Conservation (phyloP, 2,888 invertebrate genomes). For the Microctonus brassicae region DNA sequence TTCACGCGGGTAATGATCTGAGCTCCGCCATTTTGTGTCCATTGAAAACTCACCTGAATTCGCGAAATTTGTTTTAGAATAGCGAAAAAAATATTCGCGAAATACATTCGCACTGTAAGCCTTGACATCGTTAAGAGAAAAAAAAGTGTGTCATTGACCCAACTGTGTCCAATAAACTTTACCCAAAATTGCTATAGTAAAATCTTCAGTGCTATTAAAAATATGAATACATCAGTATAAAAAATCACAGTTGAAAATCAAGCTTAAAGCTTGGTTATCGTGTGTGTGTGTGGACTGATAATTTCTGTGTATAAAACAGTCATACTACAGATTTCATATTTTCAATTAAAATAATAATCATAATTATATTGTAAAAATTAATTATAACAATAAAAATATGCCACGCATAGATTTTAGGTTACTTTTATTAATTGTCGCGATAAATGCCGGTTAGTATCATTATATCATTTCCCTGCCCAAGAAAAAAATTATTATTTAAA, state of each 20-base stretch:
- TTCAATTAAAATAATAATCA: too few species aligned
- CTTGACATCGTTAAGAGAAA: neutral
- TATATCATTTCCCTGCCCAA: too few species aligned
- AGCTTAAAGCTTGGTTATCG: neutral
- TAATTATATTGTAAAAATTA: constrained; percentile 23
- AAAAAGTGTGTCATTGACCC: neutral
- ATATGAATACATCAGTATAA: neutral
- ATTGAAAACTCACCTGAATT: neutral
- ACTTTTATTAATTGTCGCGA: constrained; percentile 37
- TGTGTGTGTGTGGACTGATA: too few species aligned
- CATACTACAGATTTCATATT: too few species aligned
- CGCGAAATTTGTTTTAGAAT: neutral
- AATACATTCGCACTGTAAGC: neutral
- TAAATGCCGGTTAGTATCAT: constrained; percentile 38
- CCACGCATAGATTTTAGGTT: constrained; percentile 36
- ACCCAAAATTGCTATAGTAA: neutral
- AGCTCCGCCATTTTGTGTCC: neutral
- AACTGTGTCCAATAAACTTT: neutral
- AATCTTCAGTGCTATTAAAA: too few species aligned
- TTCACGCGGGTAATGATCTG: neutral
- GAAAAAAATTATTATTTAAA: neutral
- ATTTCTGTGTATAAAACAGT: too few species aligned
- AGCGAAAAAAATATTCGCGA: neutral
- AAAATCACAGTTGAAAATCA: neutral
- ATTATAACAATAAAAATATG: constrained; percentile 34